Evolutionary conservation across 2,888 invertebrate species (phyloP), one percentile per base, ranked within the genome.

Genomic region (Orchesellides sinensis): DNA sequence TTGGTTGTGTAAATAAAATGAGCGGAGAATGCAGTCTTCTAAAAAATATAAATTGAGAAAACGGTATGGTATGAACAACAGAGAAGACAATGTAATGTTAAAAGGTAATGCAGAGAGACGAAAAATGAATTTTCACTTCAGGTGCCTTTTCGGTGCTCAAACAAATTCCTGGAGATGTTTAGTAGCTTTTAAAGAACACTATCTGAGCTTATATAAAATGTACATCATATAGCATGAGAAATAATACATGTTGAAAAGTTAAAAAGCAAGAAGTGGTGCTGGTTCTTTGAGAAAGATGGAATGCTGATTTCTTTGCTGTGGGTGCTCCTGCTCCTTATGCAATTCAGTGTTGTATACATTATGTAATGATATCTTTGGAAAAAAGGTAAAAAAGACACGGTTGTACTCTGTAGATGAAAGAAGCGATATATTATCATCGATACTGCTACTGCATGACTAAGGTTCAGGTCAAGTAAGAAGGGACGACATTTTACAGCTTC

Each of bases 61-160:
- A n/a, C n/a, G n/a, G n/a, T n/a, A n/a, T n/a, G n/a, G n/a, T n/a
- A n/a, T n/a, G n/a, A n/a, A n/a, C n/a, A n/a, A n/a, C n/a, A n/a
- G n/a, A n/a, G n/a, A n/a, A n/a, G n/a, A n/a, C n/a, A n/a, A n/a
- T n/a, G n/a, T n/a, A n/a, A n/a, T n/a, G n/a, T n/a, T n/a, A n/a
- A n/a, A n/a, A n/a, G n/a, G n/a, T n/a, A n/a, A n/a, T n/a, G n/a
- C n/a, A n/a, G n/a, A n/a, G n/a, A n/a, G n/a, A n/a, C n/a, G 29
- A 61, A 59, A 61, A 40, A 52, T 49, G 35, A 61, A 70, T 78
- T 78, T 78, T 78, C 63, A 70, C 77, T 77, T 77, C 32, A 69
- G 78, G 78, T 78, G 78, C 69, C 70, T 79, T 78, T 70, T 78
- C 32, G 56, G 66, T 78, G 25, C 25, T 35, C n/a, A 59, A 23